Base-by-base conservation (phyloP, 2,888 invertebrate genomes). In the Andrena fulva region DNA sequence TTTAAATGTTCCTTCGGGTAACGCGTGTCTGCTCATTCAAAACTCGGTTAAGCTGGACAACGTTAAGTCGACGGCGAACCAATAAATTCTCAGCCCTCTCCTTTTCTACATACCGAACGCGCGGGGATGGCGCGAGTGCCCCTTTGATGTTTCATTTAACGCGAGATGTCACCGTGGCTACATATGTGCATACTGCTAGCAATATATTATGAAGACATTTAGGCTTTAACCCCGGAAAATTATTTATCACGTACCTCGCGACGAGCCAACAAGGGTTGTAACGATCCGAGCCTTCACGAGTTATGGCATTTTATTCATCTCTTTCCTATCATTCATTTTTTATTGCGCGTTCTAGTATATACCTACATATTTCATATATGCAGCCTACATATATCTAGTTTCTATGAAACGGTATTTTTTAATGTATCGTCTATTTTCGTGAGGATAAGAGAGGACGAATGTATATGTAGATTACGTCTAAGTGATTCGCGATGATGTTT, bases 51-150 rank as follows among this genome's bases (percentile, higher is more conserved):
- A 85, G 72, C 76, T 68, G 75, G 82, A 72, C 79, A 71, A 59
- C 77, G 79, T 77, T 70, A 60, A 77, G 68, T 75, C 82, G 63
- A 63, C 73, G 56, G 79, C 52, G 82, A 72, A 33, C 79, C 84
- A 52, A 82, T 84, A 82, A 84, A 84, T 83, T 70, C 31, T 20
- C 24, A n/a, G 60, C 59, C 80, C 74, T 74, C 78, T 67, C n/a
- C 60, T 62, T 62, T 56, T n/a, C 59, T 52, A 42, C 42, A 5
- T 31, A 56, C 10, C 54, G 8, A 56, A 80, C 71, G 31, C 59
- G 20, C 56, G n/a, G 50, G 42, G 79, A 62, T 62, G n/a, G 24
- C 56, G 54, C 52, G 78, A 35, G 48, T 48, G 56, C 72, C 72
- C 72, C 69, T 80, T 76, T 79, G 35, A 79, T 69, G 62, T 67